Base-by-base conservation (phyloP, 2,888 invertebrate genomes). In the Chouioia cunea region DNA sequence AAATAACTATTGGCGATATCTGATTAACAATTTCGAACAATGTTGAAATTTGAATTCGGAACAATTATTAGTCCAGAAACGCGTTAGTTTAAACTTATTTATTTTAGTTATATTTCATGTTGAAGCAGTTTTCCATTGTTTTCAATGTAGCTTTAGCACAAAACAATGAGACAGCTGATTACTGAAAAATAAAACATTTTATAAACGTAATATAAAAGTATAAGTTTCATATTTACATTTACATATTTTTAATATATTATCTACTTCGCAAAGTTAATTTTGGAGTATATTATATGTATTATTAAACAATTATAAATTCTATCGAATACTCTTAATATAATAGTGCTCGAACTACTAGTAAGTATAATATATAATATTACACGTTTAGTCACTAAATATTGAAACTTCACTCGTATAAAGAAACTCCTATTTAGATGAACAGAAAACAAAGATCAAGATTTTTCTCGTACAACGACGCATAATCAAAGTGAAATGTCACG, bases 51-150 rank as follows among this genome's bases (percentile, higher is more conserved):
- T 36, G 6, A 36, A 36, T 36, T 3, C 3, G 27, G 36, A 36
- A 36, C 1, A 10, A 10, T 36, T 36, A 57, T 4, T 4, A 59
- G 43, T 59, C 46, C 18, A 58, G 47, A 46, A 57, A 53, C 22
- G 48, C 58, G 58, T 46, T 60, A 60, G 56, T 67, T 58, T 62
- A 57, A 18, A 47, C n/a, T 57, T 63, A 68, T 57, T 70, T 70
- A 65, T 65, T 63, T 59, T 56, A 48, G 44, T 59, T 36, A 44
- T 60, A 60, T 56, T 70, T 70, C 65, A 53, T 70, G 65, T 70
- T 60, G 60, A 70, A 60, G 54, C 53, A 60, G 15, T 65, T 22
- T 54, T 56, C 4, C 15, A 58, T 57, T 58, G 63, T 52, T 63
- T 23, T 56, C 22, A 43, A 22, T 48, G 48, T 16, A 23, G 22